phyloP scores from a whole-genome alignment of 2,888 invertebrate species.

The Vanessa cardui region DNA sequence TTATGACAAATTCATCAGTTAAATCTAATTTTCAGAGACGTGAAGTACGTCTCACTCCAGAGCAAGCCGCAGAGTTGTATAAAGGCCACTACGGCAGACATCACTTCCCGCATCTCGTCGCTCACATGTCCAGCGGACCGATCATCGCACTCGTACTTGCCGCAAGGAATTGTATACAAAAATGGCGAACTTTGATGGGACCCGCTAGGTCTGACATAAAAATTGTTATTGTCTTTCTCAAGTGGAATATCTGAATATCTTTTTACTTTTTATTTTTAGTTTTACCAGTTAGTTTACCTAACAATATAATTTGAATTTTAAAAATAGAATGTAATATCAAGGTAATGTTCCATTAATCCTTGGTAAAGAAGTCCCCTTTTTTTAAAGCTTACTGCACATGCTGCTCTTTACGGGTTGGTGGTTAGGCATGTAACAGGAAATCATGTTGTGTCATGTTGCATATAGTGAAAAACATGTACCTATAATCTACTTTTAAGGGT shows the following conservation, averaged over 20 bases:
- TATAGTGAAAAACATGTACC: too few relatives aligned
- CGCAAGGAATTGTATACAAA: constrained; percentile 86
- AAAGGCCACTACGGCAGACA: constrained; percentile 87
- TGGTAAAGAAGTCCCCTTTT: too few relatives aligned
- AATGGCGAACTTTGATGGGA: constrained; percentile 89
- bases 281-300: too few relatives aligned
- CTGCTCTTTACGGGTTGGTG: too few relatives aligned
- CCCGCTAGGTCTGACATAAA: constrained; percentile 77
- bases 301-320: too few relatives aligned
- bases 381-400: too few relatives aligned
- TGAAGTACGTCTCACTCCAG: constrained; percentile 88
- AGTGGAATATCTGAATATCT: background rate
- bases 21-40: constrained; percentile 76
- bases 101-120: constrained; percentile 90
- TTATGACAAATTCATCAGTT: background rate
- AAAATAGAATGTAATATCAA: too few relatives aligned
- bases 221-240: background rate
- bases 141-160: constrained; percentile 88
- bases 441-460: too few relatives aligned
- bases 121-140: constrained; percentile 90
- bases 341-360: too few relatives aligned
- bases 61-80: constrained; percentile 94
- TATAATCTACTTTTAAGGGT: constrained; percentile 59
- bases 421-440: too few relatives aligned
- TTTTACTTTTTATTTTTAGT: too few relatives aligned